phyloP scores from a whole-genome alignment of 2,888 invertebrate genomes.

The Rhingia rostrata region DNA sequence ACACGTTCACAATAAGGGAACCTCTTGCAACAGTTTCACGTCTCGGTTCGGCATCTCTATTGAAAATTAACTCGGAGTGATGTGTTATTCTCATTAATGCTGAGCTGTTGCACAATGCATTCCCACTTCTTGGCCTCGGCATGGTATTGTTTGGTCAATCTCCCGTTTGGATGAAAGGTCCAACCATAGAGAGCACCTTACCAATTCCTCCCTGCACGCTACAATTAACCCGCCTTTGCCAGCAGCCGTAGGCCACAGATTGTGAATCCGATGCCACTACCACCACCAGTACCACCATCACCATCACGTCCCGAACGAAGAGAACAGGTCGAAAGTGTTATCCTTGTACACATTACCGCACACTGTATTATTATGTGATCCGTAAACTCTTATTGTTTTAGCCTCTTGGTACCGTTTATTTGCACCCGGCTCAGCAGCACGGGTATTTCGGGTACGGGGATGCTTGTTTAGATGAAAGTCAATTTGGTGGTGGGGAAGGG shows the following conservation, averaged over 20 bases:
- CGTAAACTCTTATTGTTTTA: slow-evolving; percentile 74
- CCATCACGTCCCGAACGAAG: slow-evolving; percentile 33
- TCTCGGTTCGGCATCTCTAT: slow-evolving; percentile 32
- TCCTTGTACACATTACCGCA: slow-evolving; percentile 71
- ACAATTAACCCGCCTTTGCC: background rate
- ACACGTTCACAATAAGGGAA: slow-evolving; percentile 60
- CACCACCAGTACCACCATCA: slow-evolving; percentile 21
- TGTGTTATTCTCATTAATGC: slow-evolving; percentile 52
- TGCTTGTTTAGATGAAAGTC: slow-evolving; percentile 46
- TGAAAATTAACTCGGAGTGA: slow-evolving; percentile 65
- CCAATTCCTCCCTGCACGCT: slow-evolving; percentile 1
- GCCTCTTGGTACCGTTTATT: slow-evolving; percentile 72
- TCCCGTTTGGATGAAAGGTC: slow-evolving; percentile 62
- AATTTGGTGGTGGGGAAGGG: background rate
- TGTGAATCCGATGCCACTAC: slow-evolving; percentile 23
- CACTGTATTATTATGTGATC: slow-evolving; percentile 74
- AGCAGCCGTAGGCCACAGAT: slow-evolving; percentile 19
- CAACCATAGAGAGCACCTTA: slow-evolving; percentile 37
- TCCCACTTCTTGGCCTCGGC: slow-evolving; percentile 15
- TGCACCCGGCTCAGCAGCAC: slow-evolving; percentile 64
- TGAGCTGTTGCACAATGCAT: slow-evolving; percentile 4
- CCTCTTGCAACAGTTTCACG: slow-evolving; percentile 66
- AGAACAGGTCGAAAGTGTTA: slow-evolving; percentile 69
- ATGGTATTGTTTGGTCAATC: slow-evolving; percentile 56
- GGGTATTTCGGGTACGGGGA: slow-evolving; percentile 24